phyloP scores from a whole-genome alignment of 2,888 invertebrate species.

The Melieria picta region DNA sequence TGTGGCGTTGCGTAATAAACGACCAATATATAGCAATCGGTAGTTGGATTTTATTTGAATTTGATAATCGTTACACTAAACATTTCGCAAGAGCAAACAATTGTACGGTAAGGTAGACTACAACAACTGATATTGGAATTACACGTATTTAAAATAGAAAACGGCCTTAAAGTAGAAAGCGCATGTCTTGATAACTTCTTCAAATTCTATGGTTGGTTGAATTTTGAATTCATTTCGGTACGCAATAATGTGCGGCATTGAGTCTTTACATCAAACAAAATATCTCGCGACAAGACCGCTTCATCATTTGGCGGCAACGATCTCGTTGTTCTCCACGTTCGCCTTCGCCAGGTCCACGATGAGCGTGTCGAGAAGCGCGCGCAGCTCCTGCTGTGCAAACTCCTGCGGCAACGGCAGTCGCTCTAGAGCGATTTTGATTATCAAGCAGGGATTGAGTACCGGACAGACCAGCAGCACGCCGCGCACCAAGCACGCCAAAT shows the following conservation, averaged over 20 bases:
- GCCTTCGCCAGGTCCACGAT: conserved; percentile 54
- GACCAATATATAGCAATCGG: background rate
- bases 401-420: conserved; percentile 66
- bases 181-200: conserved; percentile 11
- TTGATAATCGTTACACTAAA: conserved; percentile 13
- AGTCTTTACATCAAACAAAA: conserved; percentile 2
- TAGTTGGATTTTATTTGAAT: conserved; percentile 19
- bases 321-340: conserved; percentile 39
- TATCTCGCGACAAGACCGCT: background rate
- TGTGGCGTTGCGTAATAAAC: background rate
- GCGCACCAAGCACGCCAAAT: conserved; percentile 62
- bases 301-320: conserved; percentile 39
- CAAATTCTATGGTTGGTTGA: conserved; percentile 3
- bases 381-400: conserved; percentile 62
- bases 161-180: conserved; percentile 3
- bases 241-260: background rate
- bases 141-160: conserved; percentile 9
- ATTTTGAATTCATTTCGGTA: background rate
- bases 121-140: conserved; percentile 24
- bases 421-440: conserved; percentile 62
- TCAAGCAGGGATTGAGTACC: conserved; percentile 59
- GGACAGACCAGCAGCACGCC: conserved; percentile 63
- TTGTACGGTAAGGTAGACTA: conserved; percentile 24
- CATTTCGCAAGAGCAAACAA: conserved; percentile 13
- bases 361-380: conserved; percentile 56